Base-by-base conservation (phyloP, 1,140 invertebrate genomes). In the Scaptomyza graminum region DNA sequence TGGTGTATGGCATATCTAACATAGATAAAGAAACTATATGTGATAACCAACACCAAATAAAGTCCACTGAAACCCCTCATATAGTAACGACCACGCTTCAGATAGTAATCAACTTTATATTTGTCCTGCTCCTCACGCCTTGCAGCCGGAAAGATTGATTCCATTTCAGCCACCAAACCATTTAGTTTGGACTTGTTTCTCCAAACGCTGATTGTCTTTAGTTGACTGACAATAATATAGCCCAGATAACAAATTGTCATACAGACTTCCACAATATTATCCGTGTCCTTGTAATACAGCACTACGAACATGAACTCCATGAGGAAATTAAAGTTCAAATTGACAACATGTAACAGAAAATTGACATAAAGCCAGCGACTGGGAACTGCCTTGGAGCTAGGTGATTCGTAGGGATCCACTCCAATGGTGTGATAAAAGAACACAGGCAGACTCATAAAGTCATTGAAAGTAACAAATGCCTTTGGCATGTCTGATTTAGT, bases 231-330 rank as follows among this genome's bases (percentile, higher is more conserved):
- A 1, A 49, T 7, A 0, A 73, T 46, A 31, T 68, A 83, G 8
- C 80, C 77, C 13, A 79, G 60, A 37, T 80, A 80, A 16, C 71
- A 74, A 2, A 78, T 46, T 0, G 61, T 80, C 77, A 83, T 80
- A 2, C 64, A 80, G 15, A 76, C 57, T 1, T 80, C 74, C 6
- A 78, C 47, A n/a, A 83, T 72, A 12, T 68, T 46, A 9, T 68
- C 63, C 4, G 8, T n/a, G 1, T 72, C 49, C 22, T 18, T 56
- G 8, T 63, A 67, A 3, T 64, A 46, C 22, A 72, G 31, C 8
- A 69, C n/a, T 4, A 79, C 56, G 15, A 49, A 77, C 3, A 47
- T 4, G 6, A 74, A 34, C 34, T 83, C 80, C 16, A 47, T 52
- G 0, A 70, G 1, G 3, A 80, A 44, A 22, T 39, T 56, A 9